Evolutionary conservation across 1,140 invertebrate species (phyloP), one percentile per base, ranked within the genome.

Genomic region (Kradibia gibbosae): DNA sequence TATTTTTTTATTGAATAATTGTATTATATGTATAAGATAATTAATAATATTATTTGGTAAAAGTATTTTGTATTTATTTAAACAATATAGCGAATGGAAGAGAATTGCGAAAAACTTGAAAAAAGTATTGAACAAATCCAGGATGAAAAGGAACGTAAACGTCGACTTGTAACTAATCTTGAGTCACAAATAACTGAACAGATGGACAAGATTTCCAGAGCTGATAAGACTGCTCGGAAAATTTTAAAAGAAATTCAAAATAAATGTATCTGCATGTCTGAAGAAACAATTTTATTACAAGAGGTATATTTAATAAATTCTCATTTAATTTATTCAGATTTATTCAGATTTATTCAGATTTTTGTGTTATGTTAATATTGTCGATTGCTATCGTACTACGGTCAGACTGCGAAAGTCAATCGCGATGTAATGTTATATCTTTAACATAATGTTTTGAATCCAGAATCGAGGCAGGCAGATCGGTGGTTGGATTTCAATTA

Each of bases 161-260:
- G 78, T n/a, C 85, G 85, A 62, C 82, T 50, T 60, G 74, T 90
- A 4, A 45, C n/a, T 62, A 80, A 73, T 72, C 48, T 91, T 1
- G 86, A 89, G 34, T 85, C 87, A 72, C 90, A 90, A 73, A 88
- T 89, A 42, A 73, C 45, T 25, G 89, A 91, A 1, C 90, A 91
- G 42, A 83, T 81, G 67, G 86, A 86, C 50, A 91, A 90, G 84
- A 86, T 90, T 71, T 80, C 48, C 0, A 86, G 90, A 78, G 89
- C 89, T 13, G 86, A 88, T 10, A 90, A 88, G 71, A 88, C 74
- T 70, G 85, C 90, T 11, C 86, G 83, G 28, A 89, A 86, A 80
- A 82, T 87, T 25, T 85, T 87, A 1, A 89, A 88, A 72, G 86
- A 87, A 55, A 87, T 91, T 83, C 86, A 89, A 55, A 86, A 83